A percentile compares a stretch with the other conserved stretches of the same genome.
These are phyloP conservation scores for Lepidonotus clava DNA, from an alignment of 2,888 invertebrate species.

Conservation along the genomic window DNA sequence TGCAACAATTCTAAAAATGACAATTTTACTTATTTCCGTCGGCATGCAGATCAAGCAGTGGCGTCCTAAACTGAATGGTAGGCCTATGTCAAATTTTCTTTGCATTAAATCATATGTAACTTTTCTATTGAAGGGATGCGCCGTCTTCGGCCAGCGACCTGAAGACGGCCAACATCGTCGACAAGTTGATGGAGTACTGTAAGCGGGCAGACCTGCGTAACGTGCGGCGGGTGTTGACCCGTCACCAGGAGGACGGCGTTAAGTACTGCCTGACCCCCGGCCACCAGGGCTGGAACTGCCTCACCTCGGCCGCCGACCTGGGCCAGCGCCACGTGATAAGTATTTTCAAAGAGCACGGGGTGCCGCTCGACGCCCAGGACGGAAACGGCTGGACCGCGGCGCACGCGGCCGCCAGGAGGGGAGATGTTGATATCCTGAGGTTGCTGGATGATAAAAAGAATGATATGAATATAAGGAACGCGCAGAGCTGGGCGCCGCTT, in stretches of 20 bases:
- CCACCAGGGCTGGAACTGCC: slow-evolving; percentile 55
- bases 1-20: too few species aligned
- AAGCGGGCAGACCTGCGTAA: slow-evolving; percentile 59
- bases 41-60: too few species aligned
- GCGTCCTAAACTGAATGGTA: too few species aligned
- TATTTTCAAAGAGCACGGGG: slow-evolving; percentile 48
- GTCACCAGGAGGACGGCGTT: slow-evolving; percentile 46
- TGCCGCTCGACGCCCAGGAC: slow-evolving; percentile 58
- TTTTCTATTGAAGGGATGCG: not conserved
- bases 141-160: slow-evolving; percentile 47
- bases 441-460: slow-evolving; percentile 26
- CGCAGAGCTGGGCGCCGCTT: slow-evolving; percentile 59
- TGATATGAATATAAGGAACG: slow-evolving; percentile 45
- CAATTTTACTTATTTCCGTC: too few species aligned
- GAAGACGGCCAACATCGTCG: slow-evolving; percentile 44
- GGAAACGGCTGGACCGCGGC: slow-evolving; percentile 61
- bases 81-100: too few species aligned
- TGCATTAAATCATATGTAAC: too few species aligned
- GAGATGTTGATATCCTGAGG: slow-evolving; percentile 50
- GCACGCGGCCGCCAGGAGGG: slow-evolving; percentile 59
- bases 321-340: slow-evolving; percentile 55
- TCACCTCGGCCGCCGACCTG: slow-evolving; percentile 62
- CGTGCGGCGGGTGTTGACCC: slow-evolving; percentile 58
- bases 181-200: slow-evolving; percentile 61
- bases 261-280: slow-evolving; percentile 47